phyloP scores from a whole-genome alignment of 2,113 vertebrate genomes.

The Nycticorax nycticorax region DNA sequence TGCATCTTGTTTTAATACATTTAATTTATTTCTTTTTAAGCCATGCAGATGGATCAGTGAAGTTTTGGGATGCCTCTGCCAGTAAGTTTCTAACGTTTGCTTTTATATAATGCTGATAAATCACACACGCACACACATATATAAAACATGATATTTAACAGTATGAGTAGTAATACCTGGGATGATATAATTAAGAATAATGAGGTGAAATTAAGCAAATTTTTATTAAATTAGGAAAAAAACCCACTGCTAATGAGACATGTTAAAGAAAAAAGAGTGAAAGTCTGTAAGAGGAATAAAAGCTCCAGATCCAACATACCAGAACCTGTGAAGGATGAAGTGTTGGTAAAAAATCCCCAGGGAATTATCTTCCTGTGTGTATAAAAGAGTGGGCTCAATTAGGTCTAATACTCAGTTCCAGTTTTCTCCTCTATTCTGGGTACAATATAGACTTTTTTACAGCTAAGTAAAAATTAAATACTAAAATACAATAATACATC shows the following conservation, averaged over 20 bases:
- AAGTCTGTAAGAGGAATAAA: neutral
- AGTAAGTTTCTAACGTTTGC: slow-evolving; percentile 81
- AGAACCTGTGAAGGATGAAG: neutral
- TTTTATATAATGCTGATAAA: slow-evolving; percentile 15
- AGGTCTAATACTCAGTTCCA: neutral
- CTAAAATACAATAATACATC: neutral
- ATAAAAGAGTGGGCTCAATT: neutral
- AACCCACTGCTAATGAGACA: neutral
- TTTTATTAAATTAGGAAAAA: neutral
- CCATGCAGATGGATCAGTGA: slow-evolving; percentile 95
- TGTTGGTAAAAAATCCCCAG: neutral
- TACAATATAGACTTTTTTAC: neutral
- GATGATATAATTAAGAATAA: neutral
- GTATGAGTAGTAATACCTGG: neutral
- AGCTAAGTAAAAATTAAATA: neutral
- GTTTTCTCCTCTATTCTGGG: neutral
- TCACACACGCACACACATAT: neutral
- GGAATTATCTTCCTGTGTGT: neutral
- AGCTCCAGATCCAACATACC: neutral
- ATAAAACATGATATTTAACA: neutral
- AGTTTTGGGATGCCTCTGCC: slow-evolving; percentile 93
- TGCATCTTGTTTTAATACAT: slow-evolving; percentile 54
- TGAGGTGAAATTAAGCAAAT: neutral
- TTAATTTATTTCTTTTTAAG: slow-evolving; percentile 78
- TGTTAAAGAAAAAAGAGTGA: neutral